Conservation (phyloP, 2,797 vertebrate species). For the Sorex maritimensis region DNA sequence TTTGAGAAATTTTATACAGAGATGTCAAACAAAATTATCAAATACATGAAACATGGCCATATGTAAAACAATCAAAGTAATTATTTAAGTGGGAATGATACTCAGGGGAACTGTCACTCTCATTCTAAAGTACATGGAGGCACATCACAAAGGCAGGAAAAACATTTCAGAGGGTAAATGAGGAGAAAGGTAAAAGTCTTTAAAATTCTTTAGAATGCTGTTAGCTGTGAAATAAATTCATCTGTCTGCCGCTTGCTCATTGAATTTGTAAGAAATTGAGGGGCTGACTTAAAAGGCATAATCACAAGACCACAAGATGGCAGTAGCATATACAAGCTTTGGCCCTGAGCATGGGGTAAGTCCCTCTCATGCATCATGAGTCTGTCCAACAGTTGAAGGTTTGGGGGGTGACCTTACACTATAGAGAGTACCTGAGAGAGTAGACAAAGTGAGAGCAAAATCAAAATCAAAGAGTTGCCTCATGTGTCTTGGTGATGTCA, state of each 20-base stretch:
- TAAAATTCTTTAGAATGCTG: not conserved
- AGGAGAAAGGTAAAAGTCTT: not conserved
- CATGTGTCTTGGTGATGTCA: not conserved
- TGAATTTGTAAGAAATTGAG: not conserved
- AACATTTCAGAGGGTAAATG: not conserved
- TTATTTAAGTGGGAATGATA: not conserved
- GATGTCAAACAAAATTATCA: not conserved
- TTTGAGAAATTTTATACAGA: not conserved
- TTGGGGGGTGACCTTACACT: not conserved
- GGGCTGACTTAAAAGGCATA: not conserved
- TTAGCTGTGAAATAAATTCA: not conserved
- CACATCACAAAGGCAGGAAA: slow-evolving; percentile 1
- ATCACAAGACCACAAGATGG: not conserved
- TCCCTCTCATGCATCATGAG: not conserved
- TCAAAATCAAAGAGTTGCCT: not conserved
- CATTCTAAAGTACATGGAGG: not conserved
- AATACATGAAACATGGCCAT: not conserved
- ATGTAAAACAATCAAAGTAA: not conserved
- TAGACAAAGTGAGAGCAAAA: not conserved
- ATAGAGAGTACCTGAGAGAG: not conserved
- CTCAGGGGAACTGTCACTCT: not conserved
- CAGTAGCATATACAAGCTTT: not conserved
- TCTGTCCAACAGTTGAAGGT: not conserved
- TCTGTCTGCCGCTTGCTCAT: not conserved
- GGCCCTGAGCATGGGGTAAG: not conserved